phyloP scores from a whole-genome alignment of 53 echinoderm and acorn worm species.

The Astropecten irregularis region DNA sequence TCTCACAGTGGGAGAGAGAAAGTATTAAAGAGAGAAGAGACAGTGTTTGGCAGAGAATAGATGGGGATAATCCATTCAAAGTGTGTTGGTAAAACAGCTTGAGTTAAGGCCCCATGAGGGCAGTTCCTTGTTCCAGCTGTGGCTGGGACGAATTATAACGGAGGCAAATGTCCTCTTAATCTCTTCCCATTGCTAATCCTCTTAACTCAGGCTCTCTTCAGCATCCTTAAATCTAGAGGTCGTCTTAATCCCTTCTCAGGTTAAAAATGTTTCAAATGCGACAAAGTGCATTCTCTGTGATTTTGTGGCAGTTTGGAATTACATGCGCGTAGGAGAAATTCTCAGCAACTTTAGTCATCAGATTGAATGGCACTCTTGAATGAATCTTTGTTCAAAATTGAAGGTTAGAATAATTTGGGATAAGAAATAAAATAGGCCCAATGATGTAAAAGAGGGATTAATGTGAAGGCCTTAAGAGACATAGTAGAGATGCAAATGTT shows the following conservation, averaged over 20 bases:
- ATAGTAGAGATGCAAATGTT: too few species aligned
- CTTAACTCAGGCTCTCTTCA: neutral
- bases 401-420: too few species aligned
- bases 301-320: neutral
- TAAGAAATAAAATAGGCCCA: too few species aligned
- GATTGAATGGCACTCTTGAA: too few species aligned
- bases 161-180: slow-evolving; percentile 8
- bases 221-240: neutral
- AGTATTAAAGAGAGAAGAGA: neutral
- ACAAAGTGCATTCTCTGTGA: neutral
- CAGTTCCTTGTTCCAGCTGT: neutral
- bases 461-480: too few species aligned
- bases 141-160: neutral
- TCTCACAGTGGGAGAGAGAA: neutral
- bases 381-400: too few species aligned
- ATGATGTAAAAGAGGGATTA: too few species aligned
- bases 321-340: too few species aligned
- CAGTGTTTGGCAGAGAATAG: neutral
- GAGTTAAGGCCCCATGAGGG: neutral
- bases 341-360: too few species aligned
- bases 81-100: slow-evolving; percentile 48
- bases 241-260: too few species aligned
- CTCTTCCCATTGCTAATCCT: neutral
- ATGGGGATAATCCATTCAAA: neutral
- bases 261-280: neutral